Conservation (phyloP, 2,113 vertebrate species). For the Carollia perspicillata region DNA sequence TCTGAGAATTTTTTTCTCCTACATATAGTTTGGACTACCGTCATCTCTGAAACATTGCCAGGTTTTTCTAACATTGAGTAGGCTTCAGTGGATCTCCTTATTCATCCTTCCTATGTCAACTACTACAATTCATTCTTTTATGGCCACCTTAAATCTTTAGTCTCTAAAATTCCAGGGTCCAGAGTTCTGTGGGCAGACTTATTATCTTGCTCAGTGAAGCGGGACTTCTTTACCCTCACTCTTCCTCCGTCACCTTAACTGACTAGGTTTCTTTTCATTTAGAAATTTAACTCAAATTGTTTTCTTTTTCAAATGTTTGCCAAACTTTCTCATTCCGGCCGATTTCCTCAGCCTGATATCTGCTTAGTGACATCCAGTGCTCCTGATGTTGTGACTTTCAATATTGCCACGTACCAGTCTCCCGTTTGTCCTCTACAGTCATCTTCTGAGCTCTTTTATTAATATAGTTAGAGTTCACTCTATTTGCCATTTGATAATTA, state of each 20-base stretch:
- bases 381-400: background rate
- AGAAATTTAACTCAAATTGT: constrained; percentile 50
- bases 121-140: constrained; percentile 67
- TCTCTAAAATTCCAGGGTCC: constrained; percentile 44
- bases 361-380: background rate
- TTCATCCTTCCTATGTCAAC: constrained; percentile 65
- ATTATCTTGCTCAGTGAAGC: constrained; percentile 58
- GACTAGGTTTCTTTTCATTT: constrained; percentile 41
- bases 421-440: background rate
- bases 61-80: constrained; percentile 49
- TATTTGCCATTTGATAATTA: background rate
- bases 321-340: constrained; percentile 1
- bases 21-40: constrained; percentile 33
- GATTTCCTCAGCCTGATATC: background rate
- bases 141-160: constrained; percentile 64
- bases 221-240: background rate
- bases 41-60: constrained; percentile 58
- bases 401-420: background rate
- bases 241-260: constrained; percentile 40
- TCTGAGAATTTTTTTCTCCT: background rate
- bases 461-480: background rate
- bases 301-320: constrained; percentile 44
- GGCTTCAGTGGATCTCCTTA: constrained; percentile 59
- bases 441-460: background rate
- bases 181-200: constrained; percentile 30